Percentiles rank a stretch among this genome's conserved stretches.
Evolutionary conservation across 2,888 invertebrate species (phyloP).

Genomic region (Teinopalpus imperialis): DNA sequence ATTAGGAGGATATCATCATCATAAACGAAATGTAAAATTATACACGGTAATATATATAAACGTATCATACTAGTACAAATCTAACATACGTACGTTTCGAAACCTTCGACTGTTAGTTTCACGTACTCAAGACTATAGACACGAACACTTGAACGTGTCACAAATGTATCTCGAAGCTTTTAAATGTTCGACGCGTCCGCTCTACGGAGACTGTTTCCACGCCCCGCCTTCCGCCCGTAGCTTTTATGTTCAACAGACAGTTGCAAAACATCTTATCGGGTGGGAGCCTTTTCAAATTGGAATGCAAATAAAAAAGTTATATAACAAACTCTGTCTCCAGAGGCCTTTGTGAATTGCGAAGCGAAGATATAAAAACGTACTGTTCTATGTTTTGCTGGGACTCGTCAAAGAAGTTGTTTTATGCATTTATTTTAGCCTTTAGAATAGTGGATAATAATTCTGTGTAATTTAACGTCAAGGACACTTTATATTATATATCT

Average conservation of each 20-base stretch:
- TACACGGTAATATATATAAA: too few relatives aligned
- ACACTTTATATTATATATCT: slow-evolving; percentile 2
- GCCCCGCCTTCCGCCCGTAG: slow-evolving; percentile 21
- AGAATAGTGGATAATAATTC: neutral
- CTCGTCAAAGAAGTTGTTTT: slow-evolving; percentile 22
- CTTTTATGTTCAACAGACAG: slow-evolving; percentile 24
- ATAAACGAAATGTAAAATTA: too few relatives aligned
- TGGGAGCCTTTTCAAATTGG: slow-evolving; percentile 31
- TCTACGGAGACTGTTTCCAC: slow-evolving; percentile 3
- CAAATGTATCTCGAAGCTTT: slow-evolving; percentile 12
- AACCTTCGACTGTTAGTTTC: neutral
- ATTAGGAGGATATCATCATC: too few relatives aligned
- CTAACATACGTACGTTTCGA: too few relatives aligned
- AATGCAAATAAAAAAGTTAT: slow-evolving; percentile 33
- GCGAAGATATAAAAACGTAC: slow-evolving; percentile 36
- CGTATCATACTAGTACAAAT: too few relatives aligned
- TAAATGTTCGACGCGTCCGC: slow-evolving; percentile 21
- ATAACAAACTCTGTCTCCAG: slow-evolving; percentile 27
- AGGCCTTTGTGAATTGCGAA: slow-evolving; percentile 30
- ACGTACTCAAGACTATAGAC: neutral
- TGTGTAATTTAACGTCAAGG: slow-evolving; percentile 8
- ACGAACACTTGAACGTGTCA: neutral
- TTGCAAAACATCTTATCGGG: slow-evolving; percentile 22
- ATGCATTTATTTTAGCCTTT: slow-evolving; percentile 20
- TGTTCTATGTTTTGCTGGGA: slow-evolving; percentile 10